Evolutionary conservation across 2,888 invertebrate genomes (phyloP), one percentile per base, ranked within the genome.

Genomic region (Meiosimyza decipiens): DNA sequence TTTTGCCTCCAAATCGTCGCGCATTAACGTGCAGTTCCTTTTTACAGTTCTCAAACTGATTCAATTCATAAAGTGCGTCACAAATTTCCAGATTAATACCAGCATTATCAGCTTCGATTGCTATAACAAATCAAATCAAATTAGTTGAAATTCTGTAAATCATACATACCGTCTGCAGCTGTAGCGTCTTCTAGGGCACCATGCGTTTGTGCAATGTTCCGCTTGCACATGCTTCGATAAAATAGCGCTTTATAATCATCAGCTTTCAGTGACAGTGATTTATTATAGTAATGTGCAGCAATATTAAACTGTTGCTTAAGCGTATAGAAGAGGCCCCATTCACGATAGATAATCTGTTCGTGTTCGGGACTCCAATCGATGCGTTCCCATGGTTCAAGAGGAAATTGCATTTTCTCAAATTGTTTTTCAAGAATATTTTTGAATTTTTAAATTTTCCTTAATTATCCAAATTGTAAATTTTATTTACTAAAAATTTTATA

Each of bases 281-380:
- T 82, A 33, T 81, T 79, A 54, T 81, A 85, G 52, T 86, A 86
- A n/a, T 83, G 74, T 7, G 82, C 71, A 0, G 86, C 86, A n/a
- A 81, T 79, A 50, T 82, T 82, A 72, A 84, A 78, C 28, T 84
- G 79, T 6, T 85, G 84, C 9, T 82, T 81, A 16, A 78, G 80
- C 0, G 82, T 83, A 62, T 84, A 86, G 71, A 84, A 84, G 1
- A 79, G 76, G 3, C 84, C 86, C 86, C 86, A 86, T 40, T 85
- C 86, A 6, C 82, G 79, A n/a, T 84, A 86, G 16, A 86, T 82
- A 15, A 81, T 71, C 73, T 84, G 85, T n/a, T 82, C 80, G 3
- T 83, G 79, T 55, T 84, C 83, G 0, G 78, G 77, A 12, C 76
- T 77, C 80, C 83, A 82, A 11, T 81, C 81, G 9, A 85, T 77